These are phyloP conservation scores for Poecile montanus DNA, from an alignment of 2,797 vertebrate genomes.

Conservation along the genomic window DNA sequence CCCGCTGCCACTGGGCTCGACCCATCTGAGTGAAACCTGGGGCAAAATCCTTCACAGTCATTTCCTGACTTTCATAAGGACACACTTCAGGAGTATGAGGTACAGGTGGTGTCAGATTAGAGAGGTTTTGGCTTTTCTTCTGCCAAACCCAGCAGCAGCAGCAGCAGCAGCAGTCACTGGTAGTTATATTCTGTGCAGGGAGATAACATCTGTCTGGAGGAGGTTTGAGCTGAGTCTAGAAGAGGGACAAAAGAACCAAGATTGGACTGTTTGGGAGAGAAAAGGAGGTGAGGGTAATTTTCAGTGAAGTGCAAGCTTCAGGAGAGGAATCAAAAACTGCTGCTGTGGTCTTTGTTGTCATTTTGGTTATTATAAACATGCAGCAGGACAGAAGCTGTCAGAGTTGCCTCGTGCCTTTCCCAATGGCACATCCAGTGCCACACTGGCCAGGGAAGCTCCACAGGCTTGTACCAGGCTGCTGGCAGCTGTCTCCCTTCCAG, in stretches of 20 bases:
- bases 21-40: accelerated
- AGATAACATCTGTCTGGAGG: neutral
- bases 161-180: neutral
- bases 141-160: neutral
- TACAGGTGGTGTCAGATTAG: neutral
- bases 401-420: neutral
- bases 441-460: accelerated
- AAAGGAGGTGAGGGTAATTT: neutral
- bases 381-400: neutral
- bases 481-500: neutral
- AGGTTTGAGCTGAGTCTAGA: neutral
- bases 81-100: neutral
- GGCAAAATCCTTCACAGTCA: neutral
- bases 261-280: neutral
- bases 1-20: accelerated
- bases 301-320: neutral
- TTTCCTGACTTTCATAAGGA: neutral
- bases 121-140: neutral
- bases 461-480: neutral
- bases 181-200: neutral
- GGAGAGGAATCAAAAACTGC: neutral
- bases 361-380: neutral
- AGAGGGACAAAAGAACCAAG: neutral
- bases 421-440: accelerated
- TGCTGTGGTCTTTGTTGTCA: neutral